Evolutionary conservation across 2,888 invertebrate genomes (phyloP), one percentile per base, ranked within the genome.

Genomic region (Zaprionus lineosus): DNA sequence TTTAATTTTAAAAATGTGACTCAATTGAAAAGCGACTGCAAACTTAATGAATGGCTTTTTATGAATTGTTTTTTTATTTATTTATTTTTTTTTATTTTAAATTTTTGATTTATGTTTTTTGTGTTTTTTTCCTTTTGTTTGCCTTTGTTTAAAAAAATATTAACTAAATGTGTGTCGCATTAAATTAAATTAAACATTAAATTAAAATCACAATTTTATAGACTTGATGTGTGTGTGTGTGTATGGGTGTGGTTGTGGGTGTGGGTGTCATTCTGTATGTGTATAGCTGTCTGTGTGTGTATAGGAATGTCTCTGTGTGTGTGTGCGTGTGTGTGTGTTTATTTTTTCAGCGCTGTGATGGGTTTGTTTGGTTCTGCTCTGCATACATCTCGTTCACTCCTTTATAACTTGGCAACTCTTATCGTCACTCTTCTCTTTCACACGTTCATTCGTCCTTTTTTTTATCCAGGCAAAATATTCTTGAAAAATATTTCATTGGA

Each of bases 181-280:
- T 59, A 63, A 50, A 84, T 84, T 79, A 85, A 79, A 86, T 83
- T 83, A 86, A 71, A 84, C 78, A 87, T 88, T 74, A 87, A 88
- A 89, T 86, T 89, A 88, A 89, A 89, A 89, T 89, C 89, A 89
- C 89, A 89, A 89, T 89, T 87, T 88, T 86, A 87, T 88, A 89
- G 89, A 89, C 89, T 89, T 88, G 89, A 87, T 74, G 84, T 85
- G 67, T 73, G 69, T 73, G 33, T 69, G 18, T 53, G 24, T 50
- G 48, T 63, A n/a, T 58, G 29, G 43, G 29, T 55, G 39, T 47
- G 31, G 51, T 14, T 41, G 12, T 43, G 37, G 43, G 33, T 44
- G 24, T 11, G 73, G 72, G 58, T 67, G 62, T n/a, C n/a, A n/a
- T n/a, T n/a, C n/a, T n/a, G n/a, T n/a, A n/a, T n/a, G n/a, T n/a